phyloP scores from a whole-genome alignment of 1,140 invertebrate species.

The Papilio polytes region DNA sequence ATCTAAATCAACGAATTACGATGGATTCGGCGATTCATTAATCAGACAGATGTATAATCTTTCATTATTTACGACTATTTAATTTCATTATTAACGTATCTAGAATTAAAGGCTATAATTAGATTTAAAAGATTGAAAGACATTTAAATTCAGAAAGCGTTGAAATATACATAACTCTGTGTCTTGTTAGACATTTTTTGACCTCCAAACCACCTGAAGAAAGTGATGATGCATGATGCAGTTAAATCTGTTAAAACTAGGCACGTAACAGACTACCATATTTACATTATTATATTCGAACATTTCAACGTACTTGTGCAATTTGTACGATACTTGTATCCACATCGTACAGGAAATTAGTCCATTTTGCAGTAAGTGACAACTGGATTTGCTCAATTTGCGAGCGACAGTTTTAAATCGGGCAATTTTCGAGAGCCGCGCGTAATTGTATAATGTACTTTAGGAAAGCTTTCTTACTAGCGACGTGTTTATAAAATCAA shows the following conservation, averaged over 20 bases:
- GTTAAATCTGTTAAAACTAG: too few species aligned
- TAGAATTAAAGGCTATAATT: neutral
- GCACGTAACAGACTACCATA: too few species aligned
- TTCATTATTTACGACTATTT: slow-evolving; percentile 8
- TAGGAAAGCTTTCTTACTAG: neutral
- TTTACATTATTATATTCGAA: neutral
- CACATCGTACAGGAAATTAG: neutral
- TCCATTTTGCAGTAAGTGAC: slow-evolving; percentile 23
- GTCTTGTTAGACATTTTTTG: too few species aligned
- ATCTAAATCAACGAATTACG: slow-evolving; percentile 1
- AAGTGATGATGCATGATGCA: too few species aligned
- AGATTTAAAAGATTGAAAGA: neutral
- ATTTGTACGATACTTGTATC: slow-evolving; percentile 1
- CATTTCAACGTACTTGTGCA: neutral
- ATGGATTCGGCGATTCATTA: neutral
- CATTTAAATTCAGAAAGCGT: neutral
- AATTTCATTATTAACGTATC: neutral
- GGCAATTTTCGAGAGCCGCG: neutral
- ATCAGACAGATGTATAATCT: neutral
- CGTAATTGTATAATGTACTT: slow-evolving; percentile 6
- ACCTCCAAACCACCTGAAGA: too few species aligned
- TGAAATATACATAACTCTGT: too few species aligned
- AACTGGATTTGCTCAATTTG: slow-evolving; percentile 29
- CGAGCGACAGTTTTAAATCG: neutral
- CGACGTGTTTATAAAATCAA: too few species aligned